Conservation (phyloP, 2,113 vertebrate genomes). For the Lycocorax pyrrhopterus region DNA sequence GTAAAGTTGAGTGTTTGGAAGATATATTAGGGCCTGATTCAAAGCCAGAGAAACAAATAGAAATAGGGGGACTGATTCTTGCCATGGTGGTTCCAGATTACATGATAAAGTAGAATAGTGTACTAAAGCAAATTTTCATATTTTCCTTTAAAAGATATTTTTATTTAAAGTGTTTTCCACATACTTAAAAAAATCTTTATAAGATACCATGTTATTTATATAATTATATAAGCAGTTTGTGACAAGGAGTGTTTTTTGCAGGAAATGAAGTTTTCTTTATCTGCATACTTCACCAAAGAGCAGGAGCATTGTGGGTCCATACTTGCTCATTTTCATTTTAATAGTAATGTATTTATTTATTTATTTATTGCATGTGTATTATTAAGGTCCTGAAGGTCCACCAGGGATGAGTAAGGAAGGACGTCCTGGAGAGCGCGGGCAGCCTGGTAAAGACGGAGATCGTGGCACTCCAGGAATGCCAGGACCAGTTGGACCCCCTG, state of each 20-base stretch:
- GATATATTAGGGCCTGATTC: background rate
- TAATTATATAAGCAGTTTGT: background rate
- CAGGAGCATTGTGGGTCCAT: accelerated
- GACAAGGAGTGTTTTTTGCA: background rate
- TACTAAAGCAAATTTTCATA: background rate
- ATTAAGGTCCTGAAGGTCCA: slow-evolving; percentile 84
- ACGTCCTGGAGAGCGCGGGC: slow-evolving; percentile 80
- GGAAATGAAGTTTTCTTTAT: background rate
- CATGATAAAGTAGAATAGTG: background rate
- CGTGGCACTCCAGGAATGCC: slow-evolving; percentile 83
- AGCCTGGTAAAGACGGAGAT: slow-evolving; percentile 82
- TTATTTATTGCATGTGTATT: background rate
- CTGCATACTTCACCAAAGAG: background rate
- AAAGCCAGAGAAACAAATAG: background rate
- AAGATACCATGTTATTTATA: background rate
- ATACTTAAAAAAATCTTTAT: background rate
- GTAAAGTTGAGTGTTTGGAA: background rate
- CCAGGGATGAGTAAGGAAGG: slow-evolving; percentile 86
- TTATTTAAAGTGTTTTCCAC: background rate
- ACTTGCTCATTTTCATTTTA: background rate
- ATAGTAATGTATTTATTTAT: background rate
- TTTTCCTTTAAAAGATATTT: background rate
- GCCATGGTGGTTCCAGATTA: background rate
- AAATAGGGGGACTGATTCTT: background rate
- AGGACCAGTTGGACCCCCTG: slow-evolving; percentile 85